phyloP scores from a whole-genome alignment of 2,888 invertebrate species.

The Lydus trimaculatus region DNA sequence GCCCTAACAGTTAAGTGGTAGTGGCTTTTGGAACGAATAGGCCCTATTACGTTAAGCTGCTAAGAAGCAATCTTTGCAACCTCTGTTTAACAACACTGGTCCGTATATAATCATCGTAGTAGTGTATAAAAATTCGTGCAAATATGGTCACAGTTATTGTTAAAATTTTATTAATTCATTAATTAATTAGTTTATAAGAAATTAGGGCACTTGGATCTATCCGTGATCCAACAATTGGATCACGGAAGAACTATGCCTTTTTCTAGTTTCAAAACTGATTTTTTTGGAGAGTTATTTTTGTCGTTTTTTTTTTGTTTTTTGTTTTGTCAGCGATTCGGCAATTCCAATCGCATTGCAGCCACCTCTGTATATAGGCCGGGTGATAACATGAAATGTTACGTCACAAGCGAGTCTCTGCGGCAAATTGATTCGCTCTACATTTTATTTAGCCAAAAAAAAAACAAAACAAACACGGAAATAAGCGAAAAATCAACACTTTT shows the following conservation, averaged over 20 bases:
- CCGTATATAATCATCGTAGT: constrained; percentile 32
- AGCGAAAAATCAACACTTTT: too few relatives aligned
- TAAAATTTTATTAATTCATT: too few relatives aligned
- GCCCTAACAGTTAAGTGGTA: constrained; percentile 45
- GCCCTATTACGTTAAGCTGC: constrained; percentile 44
- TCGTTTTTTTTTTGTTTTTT: background rate
- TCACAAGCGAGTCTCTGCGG: constrained; percentile 38
- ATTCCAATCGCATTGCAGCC: constrained; percentile 59
- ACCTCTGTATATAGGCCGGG: constrained; percentile 49
- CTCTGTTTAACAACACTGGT: constrained; percentile 34
- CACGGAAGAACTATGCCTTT: background rate
- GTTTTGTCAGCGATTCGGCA: constrained; percentile 47
- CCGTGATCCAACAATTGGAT: constrained; percentile 3
- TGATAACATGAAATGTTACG: constrained; percentile 40
- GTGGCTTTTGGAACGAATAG: constrained; percentile 3
- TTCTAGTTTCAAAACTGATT: background rate
- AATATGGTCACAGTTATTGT: constrained; percentile 26
- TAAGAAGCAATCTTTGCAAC: constrained; percentile 43
- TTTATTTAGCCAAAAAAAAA: background rate
- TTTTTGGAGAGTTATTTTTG: background rate
- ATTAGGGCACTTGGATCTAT: background rate
- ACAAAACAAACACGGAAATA: constrained; percentile 47
- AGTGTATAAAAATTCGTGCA: constrained; percentile 33
- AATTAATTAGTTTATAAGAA: too few relatives aligned
- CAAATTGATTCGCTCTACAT: constrained; percentile 46